phyloP scores from a whole-genome alignment of 2,888 invertebrate species.

The Stratiomys singularior region DNA sequence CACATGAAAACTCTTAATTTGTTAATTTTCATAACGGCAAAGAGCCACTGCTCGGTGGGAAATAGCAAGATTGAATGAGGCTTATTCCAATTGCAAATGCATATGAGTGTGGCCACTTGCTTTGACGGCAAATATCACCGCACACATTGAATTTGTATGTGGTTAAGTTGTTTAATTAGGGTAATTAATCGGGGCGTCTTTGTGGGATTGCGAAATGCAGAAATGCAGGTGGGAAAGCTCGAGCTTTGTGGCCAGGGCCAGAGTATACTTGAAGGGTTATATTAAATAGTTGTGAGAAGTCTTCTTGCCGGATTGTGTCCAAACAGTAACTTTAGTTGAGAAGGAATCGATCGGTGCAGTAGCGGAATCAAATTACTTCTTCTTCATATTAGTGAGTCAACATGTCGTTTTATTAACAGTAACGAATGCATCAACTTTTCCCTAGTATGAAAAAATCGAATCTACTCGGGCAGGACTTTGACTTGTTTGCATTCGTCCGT shows the following conservation, averaged over 20 bases:
- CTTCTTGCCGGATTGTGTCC: too few relatives aligned
- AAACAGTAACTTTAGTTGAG: too few relatives aligned
- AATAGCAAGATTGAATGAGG: constrained; percentile 27
- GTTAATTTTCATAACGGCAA: not conserved
- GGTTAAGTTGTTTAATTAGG: constrained; percentile 42
- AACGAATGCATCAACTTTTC: too few relatives aligned
- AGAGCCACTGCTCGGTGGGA: not conserved
- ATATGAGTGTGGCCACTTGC: constrained; percentile 41
- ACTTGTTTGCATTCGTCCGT: not conserved
- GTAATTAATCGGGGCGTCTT: constrained; percentile 28
- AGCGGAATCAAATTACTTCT: too few relatives aligned
- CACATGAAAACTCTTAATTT: not conserved
- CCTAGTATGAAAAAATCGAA: too few relatives aligned
- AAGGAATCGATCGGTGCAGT: too few relatives aligned
- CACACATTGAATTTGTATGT: constrained; percentile 29
- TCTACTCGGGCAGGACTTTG: too few relatives aligned
- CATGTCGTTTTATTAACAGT: too few relatives aligned
- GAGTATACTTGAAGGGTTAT: too few relatives aligned
- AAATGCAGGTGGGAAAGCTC: not conserved
- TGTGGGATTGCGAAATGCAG: not conserved
- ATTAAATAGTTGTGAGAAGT: too few relatives aligned
- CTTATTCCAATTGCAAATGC: constrained; percentile 27
- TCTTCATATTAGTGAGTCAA: too few relatives aligned
- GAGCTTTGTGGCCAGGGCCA: too few relatives aligned
- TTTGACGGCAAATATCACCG: constrained; percentile 33